These are phyloP conservation scores for Turdus rufiventris DNA, from an alignment of 2,113 vertebrate genomes.

Conservation along the genomic window DNA sequence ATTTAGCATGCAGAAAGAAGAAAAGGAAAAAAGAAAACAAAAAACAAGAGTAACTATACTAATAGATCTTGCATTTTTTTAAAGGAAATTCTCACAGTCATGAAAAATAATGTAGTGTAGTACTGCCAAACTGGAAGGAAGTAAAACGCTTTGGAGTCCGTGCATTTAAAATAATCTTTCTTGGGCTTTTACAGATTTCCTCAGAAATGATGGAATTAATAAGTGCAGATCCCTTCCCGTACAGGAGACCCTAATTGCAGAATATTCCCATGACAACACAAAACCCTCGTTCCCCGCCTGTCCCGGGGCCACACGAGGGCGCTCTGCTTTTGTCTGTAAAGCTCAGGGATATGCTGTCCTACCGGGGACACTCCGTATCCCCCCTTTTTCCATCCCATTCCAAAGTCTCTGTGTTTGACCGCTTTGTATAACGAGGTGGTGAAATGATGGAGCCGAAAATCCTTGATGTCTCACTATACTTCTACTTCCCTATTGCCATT, in stretches of 20 bases:
- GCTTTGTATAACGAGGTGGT: background rate
- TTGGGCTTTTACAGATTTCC: background rate
- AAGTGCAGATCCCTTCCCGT: background rate
- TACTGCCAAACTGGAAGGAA: background rate
- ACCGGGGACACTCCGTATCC: background rate
- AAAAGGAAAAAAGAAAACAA: too few relatives aligned
- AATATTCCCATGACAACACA: background rate
- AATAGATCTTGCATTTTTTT: background rate
- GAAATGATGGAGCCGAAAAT: background rate
- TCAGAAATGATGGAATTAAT: background rate
- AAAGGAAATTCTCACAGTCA: background rate
- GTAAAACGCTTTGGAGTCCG: background rate
- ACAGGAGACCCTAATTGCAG: background rate
- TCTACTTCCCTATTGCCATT: background rate
- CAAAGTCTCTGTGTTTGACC: accelerated
- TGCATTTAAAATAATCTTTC: background rate
- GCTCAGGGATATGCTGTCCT: background rate
- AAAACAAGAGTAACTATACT: background rate
- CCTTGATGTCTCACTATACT: background rate
- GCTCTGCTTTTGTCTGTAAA: slow-evolving; percentile 64
- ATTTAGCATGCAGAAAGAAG: background rate
- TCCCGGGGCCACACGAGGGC: slow-evolving; percentile 74
- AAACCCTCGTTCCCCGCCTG: background rate
- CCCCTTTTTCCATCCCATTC: background rate
- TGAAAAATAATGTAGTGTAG: background rate